Conservation (phyloP, 2,113 vertebrate genomes). For the Mustelus asterias region DNA sequence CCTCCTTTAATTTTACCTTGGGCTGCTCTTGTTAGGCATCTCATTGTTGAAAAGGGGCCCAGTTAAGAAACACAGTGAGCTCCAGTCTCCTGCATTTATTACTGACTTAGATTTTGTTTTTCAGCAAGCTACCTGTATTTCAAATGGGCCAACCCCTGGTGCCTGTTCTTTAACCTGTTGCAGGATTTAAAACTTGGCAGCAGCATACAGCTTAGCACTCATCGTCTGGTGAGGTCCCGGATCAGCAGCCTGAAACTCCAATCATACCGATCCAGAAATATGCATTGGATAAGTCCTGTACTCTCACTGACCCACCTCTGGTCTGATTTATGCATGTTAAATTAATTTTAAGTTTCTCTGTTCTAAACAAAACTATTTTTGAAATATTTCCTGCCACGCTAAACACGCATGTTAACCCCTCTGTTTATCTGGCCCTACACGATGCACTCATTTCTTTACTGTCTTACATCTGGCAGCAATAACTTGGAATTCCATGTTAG, state of each 20-base stretch:
- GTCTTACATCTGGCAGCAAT: not conserved
- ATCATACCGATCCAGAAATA: not conserved
- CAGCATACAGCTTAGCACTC: not conserved
- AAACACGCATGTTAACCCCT: not conserved
- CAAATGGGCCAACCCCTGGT: not conserved
- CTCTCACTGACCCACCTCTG: not conserved
- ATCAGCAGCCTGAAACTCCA: not conserved
- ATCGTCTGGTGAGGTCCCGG: not conserved
- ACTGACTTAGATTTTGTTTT: not conserved
- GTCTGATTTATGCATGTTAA: not conserved
- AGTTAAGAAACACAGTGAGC: not conserved
- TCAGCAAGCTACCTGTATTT: not conserved
- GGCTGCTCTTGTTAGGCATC: not conserved
- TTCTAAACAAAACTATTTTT: not conserved
- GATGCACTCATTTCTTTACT: not conserved
- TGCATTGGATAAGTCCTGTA: not conserved
- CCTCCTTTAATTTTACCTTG: not conserved
- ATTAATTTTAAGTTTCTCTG: not conserved
- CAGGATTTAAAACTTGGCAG: not conserved
- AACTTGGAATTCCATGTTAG: not conserved
- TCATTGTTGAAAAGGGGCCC: not conserved
- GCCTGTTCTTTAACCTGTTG: not conserved
- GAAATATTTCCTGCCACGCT: not conserved
- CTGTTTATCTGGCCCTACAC: not conserved
- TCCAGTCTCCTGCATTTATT: not conserved